Percentiles rank a stretch among this genome's conserved stretches.
Conservation (phyloP, 64 coral and sea anemone species). For the Exaiptasia diaphana region DNA sequence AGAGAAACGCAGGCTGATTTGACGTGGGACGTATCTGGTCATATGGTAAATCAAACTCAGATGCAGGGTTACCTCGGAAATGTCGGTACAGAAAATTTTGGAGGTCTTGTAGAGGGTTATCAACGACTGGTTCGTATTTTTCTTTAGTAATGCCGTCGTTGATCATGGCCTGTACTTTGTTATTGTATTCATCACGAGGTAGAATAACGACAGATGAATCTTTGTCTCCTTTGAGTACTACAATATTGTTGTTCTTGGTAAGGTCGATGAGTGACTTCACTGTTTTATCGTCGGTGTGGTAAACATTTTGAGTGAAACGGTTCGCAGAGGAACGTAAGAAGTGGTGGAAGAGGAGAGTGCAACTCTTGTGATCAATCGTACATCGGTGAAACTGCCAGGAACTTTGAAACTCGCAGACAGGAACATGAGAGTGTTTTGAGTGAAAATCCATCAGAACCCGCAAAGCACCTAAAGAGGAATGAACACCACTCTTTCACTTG, state of each 20-base stretch:
- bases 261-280: no score
- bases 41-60: background rate
- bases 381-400: no score
- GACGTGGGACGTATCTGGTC: background rate
- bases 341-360: no score
- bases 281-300: no score
- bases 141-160: background rate
- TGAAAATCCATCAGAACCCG: no score
- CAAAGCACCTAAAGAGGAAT: no score
- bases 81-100: background rate
- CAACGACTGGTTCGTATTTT: background rate
- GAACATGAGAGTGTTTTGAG: no score
- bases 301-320: no score
- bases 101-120: conserved; percentile 1
- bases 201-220: conserved; percentile 9
- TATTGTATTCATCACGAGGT: background rate
- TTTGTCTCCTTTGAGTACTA: background rate
- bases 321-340: no score
- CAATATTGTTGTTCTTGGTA: background rate
- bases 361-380: no score
- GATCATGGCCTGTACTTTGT: background rate
- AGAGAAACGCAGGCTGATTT: conserved; percentile 20
- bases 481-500: no score
- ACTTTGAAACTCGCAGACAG: no score
- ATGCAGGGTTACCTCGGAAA: background rate